phyloP scores from a whole-genome alignment of 1,140 invertebrate genomes.

The Danaus melanippus region DNA sequence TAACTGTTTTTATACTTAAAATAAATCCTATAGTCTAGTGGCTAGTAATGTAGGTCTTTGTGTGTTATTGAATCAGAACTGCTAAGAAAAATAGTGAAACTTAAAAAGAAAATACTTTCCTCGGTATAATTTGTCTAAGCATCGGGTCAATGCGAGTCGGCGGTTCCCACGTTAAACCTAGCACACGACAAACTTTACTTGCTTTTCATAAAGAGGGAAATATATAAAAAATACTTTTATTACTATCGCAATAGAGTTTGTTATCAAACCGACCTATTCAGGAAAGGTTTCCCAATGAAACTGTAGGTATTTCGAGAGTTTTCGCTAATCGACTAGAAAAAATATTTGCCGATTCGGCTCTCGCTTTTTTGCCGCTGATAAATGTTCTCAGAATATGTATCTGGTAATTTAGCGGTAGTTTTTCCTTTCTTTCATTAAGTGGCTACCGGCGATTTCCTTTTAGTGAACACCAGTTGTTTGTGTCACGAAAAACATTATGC shows the following conservation, averaged over 20 bases:
- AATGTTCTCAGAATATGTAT: conserved; percentile 59
- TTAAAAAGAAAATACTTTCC: conserved; percentile 55
- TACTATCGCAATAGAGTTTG: conserved; percentile 8
- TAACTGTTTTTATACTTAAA: too few species aligned
- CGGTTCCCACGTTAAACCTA: conserved; percentile 59
- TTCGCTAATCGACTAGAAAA: conserved; percentile 67
- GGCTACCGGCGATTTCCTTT: conserved; percentile 29
- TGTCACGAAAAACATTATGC: too few species aligned
- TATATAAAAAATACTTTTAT: conserved; percentile 17
- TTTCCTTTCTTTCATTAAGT: conserved; percentile 53
- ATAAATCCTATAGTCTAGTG: too few species aligned
- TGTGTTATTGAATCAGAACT: conserved; percentile 4
- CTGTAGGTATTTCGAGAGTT: conserved; percentile 59
- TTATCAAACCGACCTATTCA: conserved; percentile 3
- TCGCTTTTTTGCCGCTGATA: conserved; percentile 55
- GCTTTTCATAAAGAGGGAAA: conserved; percentile 10
- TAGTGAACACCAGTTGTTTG: conserved; percentile 1
- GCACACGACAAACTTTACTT: conserved; percentile 26
- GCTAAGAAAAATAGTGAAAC: conserved; percentile 41
- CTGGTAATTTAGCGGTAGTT: conserved; percentile 43
- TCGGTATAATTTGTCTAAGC: conserved; percentile 67
- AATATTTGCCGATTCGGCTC: conserved; percentile 64
- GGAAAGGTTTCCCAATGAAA: conserved; percentile 2
- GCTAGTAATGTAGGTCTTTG: too few species aligned
- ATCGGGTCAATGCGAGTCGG: conserved; percentile 60